Evolutionary conservation across 2,797 vertebrate genomes (phyloP).

Genomic region (Nothura maculosa): DNA sequence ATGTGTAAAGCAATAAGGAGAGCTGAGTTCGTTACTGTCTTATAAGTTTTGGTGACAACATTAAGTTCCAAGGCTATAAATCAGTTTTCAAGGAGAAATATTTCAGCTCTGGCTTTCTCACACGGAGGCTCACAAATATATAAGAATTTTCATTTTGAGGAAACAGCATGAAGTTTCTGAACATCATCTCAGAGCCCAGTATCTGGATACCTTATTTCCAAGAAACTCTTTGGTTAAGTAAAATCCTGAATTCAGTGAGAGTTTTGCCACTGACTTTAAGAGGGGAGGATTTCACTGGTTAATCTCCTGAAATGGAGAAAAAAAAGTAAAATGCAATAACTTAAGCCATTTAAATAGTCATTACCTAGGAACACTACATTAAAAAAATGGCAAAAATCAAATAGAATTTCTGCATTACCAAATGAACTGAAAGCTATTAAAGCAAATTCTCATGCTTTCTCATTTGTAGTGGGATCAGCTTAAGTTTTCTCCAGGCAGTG

Average conservation of each 20-base stretch:
- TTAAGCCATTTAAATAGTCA: constrained; percentile 43
- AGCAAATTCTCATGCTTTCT: constrained; percentile 40
- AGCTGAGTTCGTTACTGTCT: not conserved
- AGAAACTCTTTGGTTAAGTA: constrained; percentile 32
- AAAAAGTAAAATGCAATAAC: constrained; percentile 33
- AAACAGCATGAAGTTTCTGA: constrained; percentile 41
- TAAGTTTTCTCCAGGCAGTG: constrained; percentile 58
- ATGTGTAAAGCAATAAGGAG: not conserved
- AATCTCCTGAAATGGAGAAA: constrained; percentile 38
- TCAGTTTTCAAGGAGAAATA: not conserved
- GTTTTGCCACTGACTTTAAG: constrained; percentile 41
- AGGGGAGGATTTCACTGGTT: constrained; percentile 38
- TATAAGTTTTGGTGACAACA: not conserved
- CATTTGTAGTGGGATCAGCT: constrained; percentile 40
- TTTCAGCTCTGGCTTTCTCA: not conserved
- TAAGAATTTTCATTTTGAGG: constrained; percentile 21
- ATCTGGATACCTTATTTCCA: constrained; percentile 61
- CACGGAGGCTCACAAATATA: not conserved
- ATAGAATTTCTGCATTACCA: constrained; percentile 32
- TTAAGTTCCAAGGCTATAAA: not conserved
- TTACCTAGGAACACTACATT: constrained; percentile 28
- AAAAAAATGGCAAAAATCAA: constrained; percentile 39
- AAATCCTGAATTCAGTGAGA: constrained; percentile 40
- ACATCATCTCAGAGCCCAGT: constrained; percentile 45
- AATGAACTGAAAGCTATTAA: constrained; percentile 50